Conservation (phyloP, 2,797 vertebrate genomes). For the Enteromius anoplus region DNA sequence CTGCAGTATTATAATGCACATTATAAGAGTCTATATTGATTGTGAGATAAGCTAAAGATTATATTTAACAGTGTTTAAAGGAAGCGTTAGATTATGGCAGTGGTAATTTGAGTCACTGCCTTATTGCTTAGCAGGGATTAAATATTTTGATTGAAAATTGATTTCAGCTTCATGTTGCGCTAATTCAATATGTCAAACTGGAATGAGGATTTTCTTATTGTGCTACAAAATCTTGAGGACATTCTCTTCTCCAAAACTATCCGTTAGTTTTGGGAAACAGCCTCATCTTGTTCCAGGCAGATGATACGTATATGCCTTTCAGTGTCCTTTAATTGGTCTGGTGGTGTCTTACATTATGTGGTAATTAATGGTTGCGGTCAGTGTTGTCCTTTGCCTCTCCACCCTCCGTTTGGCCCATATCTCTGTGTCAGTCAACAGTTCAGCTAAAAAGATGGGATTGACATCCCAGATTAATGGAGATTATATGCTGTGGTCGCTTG, state of each 20-base stretch:
- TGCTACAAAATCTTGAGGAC: neutral
- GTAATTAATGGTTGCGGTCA: constrained; percentile 49
- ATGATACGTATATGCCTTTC: constrained; percentile 37
- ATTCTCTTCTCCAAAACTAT: constrained; percentile 10
- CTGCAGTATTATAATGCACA: neutral
- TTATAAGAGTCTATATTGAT: neutral
- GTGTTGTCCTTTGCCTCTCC: constrained; percentile 28
- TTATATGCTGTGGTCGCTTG: constrained; percentile 72
- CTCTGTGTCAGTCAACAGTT: constrained; percentile 54
- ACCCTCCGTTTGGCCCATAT: constrained; percentile 23
- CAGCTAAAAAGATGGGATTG: constrained; percentile 75
- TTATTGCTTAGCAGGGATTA: neutral
- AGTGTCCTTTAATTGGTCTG: constrained; percentile 51
- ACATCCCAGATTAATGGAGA: constrained; percentile 79
- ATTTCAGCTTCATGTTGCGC: neutral
- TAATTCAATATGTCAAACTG: constrained; percentile 19
- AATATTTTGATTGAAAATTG: neutral
- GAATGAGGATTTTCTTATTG: neutral
- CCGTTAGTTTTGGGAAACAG: constrained; percentile 17
- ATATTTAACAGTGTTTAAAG: neutral
- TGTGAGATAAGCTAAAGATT: neutral
- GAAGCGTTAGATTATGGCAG: neutral
- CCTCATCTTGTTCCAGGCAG: constrained; percentile 1
- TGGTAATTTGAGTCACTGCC: neutral
- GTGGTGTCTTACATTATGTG: constrained; percentile 51